These are phyloP conservation scores for Karalla daura DNA, from an alignment of 2,797 vertebrate genomes.

Conservation along the genomic window DNA sequence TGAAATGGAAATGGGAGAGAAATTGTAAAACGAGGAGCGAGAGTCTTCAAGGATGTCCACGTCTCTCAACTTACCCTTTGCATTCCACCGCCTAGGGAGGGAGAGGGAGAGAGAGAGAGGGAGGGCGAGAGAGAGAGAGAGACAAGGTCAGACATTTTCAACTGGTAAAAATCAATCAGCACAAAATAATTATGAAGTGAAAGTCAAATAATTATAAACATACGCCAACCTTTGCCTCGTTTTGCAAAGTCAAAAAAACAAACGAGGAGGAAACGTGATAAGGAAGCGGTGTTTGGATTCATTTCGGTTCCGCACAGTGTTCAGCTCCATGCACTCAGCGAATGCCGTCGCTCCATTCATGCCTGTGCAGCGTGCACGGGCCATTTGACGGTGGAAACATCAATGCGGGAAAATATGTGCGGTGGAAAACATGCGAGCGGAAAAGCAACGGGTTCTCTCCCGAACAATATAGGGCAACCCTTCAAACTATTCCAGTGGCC, in stretches of 20 bases:
- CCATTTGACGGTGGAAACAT: constrained; percentile 28
- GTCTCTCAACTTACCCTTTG: constrained; percentile 77
- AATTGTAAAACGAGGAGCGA: not conserved
- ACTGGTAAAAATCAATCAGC: not conserved
- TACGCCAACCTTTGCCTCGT: too few species aligned
- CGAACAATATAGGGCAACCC: constrained; percentile 50
- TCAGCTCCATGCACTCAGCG: not conserved
- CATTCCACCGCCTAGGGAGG: constrained; percentile 73
- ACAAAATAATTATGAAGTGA: not conserved
- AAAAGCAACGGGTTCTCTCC: constrained; percentile 47
- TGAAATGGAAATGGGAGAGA: not conserved
- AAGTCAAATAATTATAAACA: not conserved
- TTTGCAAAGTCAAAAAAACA: not conserved
- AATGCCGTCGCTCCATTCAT: not conserved
- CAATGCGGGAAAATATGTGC: not conserved
- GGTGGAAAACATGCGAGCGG: constrained; percentile 57
- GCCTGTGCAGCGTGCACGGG: too few species aligned
- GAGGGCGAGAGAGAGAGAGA: constrained; percentile 50
- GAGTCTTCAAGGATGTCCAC: not conserved
- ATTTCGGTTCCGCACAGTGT: not conserved
- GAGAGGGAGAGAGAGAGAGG: constrained; percentile 54
- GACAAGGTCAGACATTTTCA: constrained; percentile 18
- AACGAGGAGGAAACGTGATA: not conserved
- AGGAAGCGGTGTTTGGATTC: not conserved
- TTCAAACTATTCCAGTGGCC: constrained; percentile 28